Percentiles rank a stretch among this genome's conserved stretches.
phyloP scores from a whole-genome alignment of 2,888 invertebrate species.

The Microctonus aethiopoides region DNA sequence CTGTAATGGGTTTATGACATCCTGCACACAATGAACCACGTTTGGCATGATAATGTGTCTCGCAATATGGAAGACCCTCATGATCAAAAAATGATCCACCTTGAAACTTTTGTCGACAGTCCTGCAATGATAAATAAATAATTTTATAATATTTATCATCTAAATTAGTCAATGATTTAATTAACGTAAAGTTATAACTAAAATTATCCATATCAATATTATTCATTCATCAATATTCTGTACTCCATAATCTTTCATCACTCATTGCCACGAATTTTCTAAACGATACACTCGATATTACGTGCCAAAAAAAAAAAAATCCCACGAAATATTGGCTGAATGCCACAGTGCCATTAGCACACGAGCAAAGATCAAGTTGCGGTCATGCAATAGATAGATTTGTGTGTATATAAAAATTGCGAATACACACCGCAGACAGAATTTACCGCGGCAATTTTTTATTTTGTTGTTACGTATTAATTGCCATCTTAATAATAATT shows the following conservation, averaged over 20 bases:
- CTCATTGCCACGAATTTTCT: not conserved
- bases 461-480: no score
- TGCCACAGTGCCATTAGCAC: not conserved
- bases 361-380: not conserved
- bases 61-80: conserved; percentile 97
- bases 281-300: not conserved
- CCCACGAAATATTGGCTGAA: not conserved
- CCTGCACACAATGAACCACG: conserved; percentile 97
- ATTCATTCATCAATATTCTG: no score
- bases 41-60: conserved; percentile 98
- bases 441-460: no score
- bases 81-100: conserved; percentile 99
- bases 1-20: conserved; percentile 97
- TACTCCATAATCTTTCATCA: no score
- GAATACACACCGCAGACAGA: not conserved
- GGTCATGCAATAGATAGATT: not conserved
- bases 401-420: not conserved
- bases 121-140: conserved; percentile 73
- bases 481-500: no score
- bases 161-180: not conserved
- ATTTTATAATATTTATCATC: not conserved
- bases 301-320: not conserved
- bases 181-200: not conserved
- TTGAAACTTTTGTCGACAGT: conserved; percentile 96
- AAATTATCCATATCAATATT: no score